Conservation (phyloP, 2,888 invertebrate genomes). For the Nematopogon swammerdamellus region DNA sequence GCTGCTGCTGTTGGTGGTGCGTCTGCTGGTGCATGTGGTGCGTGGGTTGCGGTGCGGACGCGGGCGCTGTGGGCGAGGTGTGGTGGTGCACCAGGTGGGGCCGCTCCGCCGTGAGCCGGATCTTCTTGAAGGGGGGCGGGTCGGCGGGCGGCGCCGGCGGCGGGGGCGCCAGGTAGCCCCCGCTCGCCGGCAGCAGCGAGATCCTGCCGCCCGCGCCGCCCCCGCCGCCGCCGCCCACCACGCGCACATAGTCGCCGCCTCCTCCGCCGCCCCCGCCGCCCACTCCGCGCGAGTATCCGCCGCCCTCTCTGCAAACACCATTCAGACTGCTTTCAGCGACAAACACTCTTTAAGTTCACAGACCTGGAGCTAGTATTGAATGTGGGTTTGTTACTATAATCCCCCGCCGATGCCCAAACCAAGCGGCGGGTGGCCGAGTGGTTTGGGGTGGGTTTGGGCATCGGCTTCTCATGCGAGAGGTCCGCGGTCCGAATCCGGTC, state of each 20-base stretch:
- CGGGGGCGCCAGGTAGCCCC: constrained; percentile 45
- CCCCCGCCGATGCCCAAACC: too few relatives aligned
- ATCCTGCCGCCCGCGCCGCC: constrained; percentile 45
- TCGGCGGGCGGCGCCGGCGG: constrained; percentile 46
- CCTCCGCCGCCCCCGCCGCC: constrained; percentile 41
- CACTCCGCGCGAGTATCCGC: constrained; percentile 15
- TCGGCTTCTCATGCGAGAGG: too few relatives aligned
- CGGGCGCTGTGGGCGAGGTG: constrained; percentile 23
- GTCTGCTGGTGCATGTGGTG: constrained; percentile 6
- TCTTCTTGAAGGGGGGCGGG: constrained; percentile 66
- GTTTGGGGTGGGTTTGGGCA: too few relatives aligned
- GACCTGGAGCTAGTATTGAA: too few relatives aligned
- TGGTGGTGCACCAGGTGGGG: constrained; percentile 27
- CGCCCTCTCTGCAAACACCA: background rate
- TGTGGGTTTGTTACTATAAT: too few relatives aligned
- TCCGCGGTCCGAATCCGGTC: too few relatives aligned
- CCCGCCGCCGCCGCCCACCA: constrained; percentile 25
- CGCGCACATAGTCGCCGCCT: constrained; percentile 24
- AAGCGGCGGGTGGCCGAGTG: too few relatives aligned
- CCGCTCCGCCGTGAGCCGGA: constrained; percentile 56
- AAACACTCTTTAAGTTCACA: too few relatives aligned
- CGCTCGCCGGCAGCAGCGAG: constrained; percentile 65
- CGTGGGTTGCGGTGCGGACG: constrained; percentile 10
- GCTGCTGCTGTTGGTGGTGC: constrained; percentile 45
- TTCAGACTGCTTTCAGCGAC: background rate